Percentiles rank a stretch among this genome's conserved stretches.
phyloP scores from a whole-genome alignment of 2,797 vertebrate species.

The Hirundo rustica region DNA sequence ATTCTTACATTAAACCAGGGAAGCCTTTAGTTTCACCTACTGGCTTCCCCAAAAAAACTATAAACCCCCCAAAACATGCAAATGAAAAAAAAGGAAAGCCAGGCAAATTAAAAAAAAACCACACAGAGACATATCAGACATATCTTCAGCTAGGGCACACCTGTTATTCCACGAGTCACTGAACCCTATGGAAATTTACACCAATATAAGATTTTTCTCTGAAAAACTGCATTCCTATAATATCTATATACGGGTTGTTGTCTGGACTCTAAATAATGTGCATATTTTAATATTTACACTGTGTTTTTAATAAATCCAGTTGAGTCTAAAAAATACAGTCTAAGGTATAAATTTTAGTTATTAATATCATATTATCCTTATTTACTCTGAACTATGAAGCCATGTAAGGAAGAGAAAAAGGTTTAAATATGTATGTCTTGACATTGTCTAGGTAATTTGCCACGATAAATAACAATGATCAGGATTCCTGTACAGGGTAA shows the following conservation, averaged over 20 bases:
- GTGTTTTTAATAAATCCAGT: not conserved
- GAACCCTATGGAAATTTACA: not conserved
- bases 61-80: rapidly evolving
- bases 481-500: not conserved
- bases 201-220: not conserved
- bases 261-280: not conserved
- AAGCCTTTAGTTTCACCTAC: not conserved
- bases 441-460: not conserved
- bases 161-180: not conserved
- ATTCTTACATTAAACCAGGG: not conserved
- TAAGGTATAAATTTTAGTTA: not conserved
- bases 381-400: not conserved
- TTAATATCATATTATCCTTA: not conserved
- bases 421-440: not conserved
- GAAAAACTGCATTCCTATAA: not conserved
- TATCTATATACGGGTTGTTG: not conserved
- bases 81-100: rapidly evolving
- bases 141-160: not conserved
- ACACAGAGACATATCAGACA: not conserved
- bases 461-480: not conserved
- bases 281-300: too few species aligned
- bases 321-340: not conserved
- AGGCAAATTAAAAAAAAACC: not conserved
- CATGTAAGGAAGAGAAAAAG: not conserved
- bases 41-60: not conserved